Conservation (phyloP, 1,140 invertebrate species). For the Drosophila sucinea region DNA sequence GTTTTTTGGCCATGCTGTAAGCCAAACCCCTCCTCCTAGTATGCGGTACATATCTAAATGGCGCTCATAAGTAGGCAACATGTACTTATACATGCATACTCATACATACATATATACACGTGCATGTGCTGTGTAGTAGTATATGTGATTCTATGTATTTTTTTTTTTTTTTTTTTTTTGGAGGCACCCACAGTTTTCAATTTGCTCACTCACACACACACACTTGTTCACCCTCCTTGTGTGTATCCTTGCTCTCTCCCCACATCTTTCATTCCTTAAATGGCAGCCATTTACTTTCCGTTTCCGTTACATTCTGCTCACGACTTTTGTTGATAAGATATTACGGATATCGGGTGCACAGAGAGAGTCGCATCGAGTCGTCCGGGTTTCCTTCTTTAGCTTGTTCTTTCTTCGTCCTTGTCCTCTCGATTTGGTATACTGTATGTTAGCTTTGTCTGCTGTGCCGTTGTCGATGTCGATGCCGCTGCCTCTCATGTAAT, state of each 20-base stretch:
- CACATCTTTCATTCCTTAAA: conserved; percentile 35
- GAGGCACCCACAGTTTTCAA: conserved; percentile 24
- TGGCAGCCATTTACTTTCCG: conserved; percentile 75
- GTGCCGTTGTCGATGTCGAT: background rate
- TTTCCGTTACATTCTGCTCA: conserved; percentile 76
- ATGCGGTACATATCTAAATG: background rate
- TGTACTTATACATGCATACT: conserved; percentile 38
- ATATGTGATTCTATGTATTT: background rate
- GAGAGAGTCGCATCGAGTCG: conserved; percentile 15
- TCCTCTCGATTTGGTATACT: background rate
- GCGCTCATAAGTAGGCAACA: conserved; percentile 59
- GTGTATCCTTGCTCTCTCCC: background rate
- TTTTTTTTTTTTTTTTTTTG: background rate
- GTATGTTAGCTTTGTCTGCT: conserved; percentile 29
- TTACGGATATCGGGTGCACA: conserved; percentile 46
- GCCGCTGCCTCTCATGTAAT: conserved; percentile 53
- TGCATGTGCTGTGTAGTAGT: background rate
- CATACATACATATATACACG: background rate
- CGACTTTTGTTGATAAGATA: conserved; percentile 74
- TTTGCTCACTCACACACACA: background rate
- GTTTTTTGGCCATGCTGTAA: conserved; percentile 1
- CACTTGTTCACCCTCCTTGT: conserved; percentile 30
- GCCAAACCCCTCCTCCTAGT: background rate
- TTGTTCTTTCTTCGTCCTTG: background rate
- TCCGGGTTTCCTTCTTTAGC: background rate